A percentile compares a stretch with the other conserved stretches of the same genome.
These are phyloP conservation scores for Macroglossus sobrinus DNA, from an alignment of 2,113 vertebrate species.

Conservation along the genomic window DNA sequence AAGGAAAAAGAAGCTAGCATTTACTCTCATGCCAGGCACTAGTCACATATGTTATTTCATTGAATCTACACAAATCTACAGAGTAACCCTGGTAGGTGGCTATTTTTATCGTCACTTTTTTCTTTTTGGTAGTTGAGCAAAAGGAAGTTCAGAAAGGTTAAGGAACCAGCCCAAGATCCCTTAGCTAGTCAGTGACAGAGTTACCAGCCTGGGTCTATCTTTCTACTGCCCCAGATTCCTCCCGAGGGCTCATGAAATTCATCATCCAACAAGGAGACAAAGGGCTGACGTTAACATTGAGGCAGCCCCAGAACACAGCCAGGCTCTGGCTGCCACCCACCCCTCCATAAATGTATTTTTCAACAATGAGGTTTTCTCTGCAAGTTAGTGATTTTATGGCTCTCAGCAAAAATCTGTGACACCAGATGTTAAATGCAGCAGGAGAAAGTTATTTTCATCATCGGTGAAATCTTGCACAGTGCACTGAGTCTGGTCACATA, in stretches of 20 bases:
- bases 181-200: slow-evolving; percentile 2
- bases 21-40: slow-evolving; percentile 33
- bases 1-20: slow-evolving; percentile 26
- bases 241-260: not conserved
- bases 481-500: slow-evolving; percentile 63
- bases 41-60: slow-evolving; percentile 13
- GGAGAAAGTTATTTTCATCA: slow-evolving; percentile 77
- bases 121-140: not conserved
- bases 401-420: slow-evolving; percentile 79
- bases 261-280: slow-evolving; percentile 31
- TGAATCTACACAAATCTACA: not conserved
- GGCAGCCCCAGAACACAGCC: slow-evolving; percentile 16
- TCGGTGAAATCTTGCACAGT: slow-evolving; percentile 67
- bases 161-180: not conserved
- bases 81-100: slow-evolving; percentile 23
- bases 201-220: not conserved
- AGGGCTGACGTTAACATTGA: not conserved
- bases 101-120: slow-evolving; percentile 9
- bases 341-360: slow-evolving; percentile 57
- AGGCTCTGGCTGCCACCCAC: slow-evolving; percentile 33
- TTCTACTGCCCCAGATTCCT: not conserved
- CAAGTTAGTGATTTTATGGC: slow-evolving; percentile 76
- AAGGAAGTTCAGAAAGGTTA: slow-evolving; percentile 24
- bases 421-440: slow-evolving; percentile 78
- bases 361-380: slow-evolving; percentile 74